Conservation (phyloP, 2,113 vertebrate genomes). For the Pseudorectes ferrugineus region DNA sequence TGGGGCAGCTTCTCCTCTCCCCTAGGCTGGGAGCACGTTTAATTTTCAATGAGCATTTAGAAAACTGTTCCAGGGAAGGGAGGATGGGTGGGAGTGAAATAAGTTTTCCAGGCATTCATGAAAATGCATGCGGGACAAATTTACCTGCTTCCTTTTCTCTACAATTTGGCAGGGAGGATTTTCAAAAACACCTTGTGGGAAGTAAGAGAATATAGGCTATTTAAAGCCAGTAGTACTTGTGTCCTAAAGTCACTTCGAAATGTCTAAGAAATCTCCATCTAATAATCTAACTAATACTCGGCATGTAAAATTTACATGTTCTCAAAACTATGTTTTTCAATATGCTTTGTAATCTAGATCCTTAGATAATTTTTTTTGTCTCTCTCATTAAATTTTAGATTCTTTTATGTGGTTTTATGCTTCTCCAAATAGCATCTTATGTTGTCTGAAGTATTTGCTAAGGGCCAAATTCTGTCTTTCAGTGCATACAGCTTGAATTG, state of each 20-base stretch:
- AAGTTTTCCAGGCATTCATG: slow-evolving; percentile 20
- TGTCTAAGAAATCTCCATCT: background rate
- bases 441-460: slow-evolving; percentile 51
- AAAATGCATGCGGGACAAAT: slow-evolving; percentile 49
- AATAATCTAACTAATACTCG: slow-evolving; percentile 20
- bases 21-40: background rate
- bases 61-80: background rate
- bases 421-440: slow-evolving; percentile 33
- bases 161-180: background rate
- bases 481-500: background rate
- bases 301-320: background rate
- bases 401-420: slow-evolving; percentile 52
- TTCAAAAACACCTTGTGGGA: slow-evolving; percentile 18
- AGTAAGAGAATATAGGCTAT: background rate
- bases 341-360: slow-evolving; percentile 12
- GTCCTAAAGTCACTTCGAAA: slow-evolving; percentile 2
- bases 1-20: background rate
- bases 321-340: background rate
- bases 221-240: background rate
- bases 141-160: background rate
- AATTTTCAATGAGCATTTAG: background rate
- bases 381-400: slow-evolving; percentile 48
- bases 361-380: background rate
- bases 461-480: slow-evolving; percentile 44
- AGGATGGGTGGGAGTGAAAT: slow-evolving; percentile 8